Conservation (phyloP, 2,888 invertebrate genomes). For the Galeruca laticollis region DNA sequence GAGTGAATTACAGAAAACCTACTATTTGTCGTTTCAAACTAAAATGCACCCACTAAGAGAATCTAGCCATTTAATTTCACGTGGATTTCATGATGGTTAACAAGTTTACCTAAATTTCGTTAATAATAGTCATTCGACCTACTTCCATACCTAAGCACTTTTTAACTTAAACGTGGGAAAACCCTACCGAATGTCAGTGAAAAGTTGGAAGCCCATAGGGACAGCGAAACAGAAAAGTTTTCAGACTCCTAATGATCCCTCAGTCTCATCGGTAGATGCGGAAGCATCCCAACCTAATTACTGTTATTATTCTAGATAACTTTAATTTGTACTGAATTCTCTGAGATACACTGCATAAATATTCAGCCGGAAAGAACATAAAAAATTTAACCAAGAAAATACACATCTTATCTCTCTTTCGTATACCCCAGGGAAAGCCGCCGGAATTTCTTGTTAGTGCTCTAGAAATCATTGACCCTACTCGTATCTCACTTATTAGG, state of each 20-base stretch:
- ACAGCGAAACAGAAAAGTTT: slow-evolving; percentile 4
- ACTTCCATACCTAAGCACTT: neutral
- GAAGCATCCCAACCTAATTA: slow-evolving; percentile 25
- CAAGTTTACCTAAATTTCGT: too few species aligned
- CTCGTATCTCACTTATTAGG: neutral
- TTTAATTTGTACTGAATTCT: slow-evolving; percentile 30
- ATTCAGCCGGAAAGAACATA: slow-evolving; percentile 20
- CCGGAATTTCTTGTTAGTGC: slow-evolving; percentile 4
- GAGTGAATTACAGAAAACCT: too few species aligned
- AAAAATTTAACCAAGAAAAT: slow-evolving; percentile 27
- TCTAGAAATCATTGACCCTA: slow-evolving; percentile 2
- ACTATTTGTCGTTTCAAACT: too few species aligned
- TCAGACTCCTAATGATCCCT: slow-evolving; percentile 13
- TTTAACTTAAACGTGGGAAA: neutral
- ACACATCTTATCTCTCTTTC: slow-evolving; percentile 27
- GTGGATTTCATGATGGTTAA: too few species aligned
- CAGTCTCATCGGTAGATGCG: slow-evolving; percentile 11
- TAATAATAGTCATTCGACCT: neutral
- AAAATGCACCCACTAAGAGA: too few species aligned
- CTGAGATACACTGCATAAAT: slow-evolving; percentile 31
- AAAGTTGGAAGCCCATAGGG: neutral
- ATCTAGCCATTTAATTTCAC: too few species aligned
- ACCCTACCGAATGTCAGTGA: neutral
- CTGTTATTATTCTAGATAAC: slow-evolving; percentile 29
- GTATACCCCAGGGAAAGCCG: slow-evolving; percentile 17